These are phyloP conservation scores for Cheumatopsyche charites DNA, from an alignment of 1,140 invertebrate species.

Conservation along the genomic window DNA sequence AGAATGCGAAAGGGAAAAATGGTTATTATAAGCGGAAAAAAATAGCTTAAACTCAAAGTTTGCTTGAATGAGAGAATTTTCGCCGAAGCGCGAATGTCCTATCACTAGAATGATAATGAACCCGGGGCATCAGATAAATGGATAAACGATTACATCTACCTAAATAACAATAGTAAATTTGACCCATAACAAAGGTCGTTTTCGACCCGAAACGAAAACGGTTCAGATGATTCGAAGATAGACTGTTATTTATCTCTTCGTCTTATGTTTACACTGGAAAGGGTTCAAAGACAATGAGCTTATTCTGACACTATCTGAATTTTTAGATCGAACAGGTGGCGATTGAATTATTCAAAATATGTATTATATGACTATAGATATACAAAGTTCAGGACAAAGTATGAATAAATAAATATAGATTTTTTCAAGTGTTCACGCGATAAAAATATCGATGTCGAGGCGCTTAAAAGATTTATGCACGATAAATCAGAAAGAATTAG, in stretches of 20 bases:
- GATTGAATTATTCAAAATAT: background rate
- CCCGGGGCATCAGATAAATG: background rate
- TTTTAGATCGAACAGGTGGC: background rate
- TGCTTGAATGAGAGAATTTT: background rate
- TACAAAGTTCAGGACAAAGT: background rate
- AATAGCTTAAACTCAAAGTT: background rate
- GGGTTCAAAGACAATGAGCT: background rate
- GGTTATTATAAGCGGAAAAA: conserved; percentile 15
- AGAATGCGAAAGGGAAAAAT: conserved; percentile 6
- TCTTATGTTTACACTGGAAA: background rate
- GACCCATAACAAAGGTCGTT: conserved; percentile 1
- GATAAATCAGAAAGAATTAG: conserved; percentile 28
- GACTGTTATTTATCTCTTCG: conserved; percentile 4
- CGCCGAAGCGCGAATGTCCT: background rate
- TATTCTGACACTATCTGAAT: background rate
- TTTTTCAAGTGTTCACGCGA: background rate
- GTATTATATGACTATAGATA: too few species aligned
- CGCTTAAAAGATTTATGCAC: background rate
- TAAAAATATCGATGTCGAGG: background rate
- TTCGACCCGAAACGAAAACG: conserved; percentile 1
- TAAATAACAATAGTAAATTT: background rate
- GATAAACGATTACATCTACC: background rate
- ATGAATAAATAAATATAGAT: background rate
- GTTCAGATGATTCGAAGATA: conserved; percentile 6
- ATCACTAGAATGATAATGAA: conserved; percentile 5